Conservation (phyloP, 2,888 invertebrate species). For the Emmelina monodactyla region DNA sequence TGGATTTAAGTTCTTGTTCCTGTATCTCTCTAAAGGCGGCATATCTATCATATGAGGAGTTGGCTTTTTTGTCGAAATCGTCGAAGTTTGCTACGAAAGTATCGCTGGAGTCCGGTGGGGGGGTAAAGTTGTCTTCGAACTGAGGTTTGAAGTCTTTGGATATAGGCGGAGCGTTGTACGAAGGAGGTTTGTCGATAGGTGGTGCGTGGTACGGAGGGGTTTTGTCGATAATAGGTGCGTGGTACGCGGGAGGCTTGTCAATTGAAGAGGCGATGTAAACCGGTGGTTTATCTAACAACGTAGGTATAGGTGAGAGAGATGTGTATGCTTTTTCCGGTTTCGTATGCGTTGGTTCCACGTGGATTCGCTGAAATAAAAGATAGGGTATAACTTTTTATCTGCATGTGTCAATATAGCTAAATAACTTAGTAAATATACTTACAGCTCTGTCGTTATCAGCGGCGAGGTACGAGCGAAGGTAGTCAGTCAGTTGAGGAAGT, state of each 20-base stretch:
- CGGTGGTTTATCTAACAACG: slow-evolving; percentile 16
- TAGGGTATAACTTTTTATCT: no score
- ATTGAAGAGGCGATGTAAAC: no score
- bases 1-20: slow-evolving; percentile 72
- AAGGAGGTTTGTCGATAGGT: slow-evolving; percentile 19
- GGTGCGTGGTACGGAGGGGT: slow-evolving; percentile 11
- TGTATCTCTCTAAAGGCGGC: slow-evolving; percentile 89
- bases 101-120: slow-evolving; percentile 34
- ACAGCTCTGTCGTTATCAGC: slow-evolving; percentile 50
- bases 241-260: slow-evolving; percentile 3
- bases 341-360: slow-evolving; percentile 30
- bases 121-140: slow-evolving; percentile 72
- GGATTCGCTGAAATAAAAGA: slow-evolving; percentile 36
- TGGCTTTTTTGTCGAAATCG: slow-evolving; percentile 63
- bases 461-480: slow-evolving; percentile 68
- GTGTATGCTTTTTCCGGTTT: slow-evolving; percentile 33
- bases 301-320: slow-evolving; percentile 18
- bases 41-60: slow-evolving; percentile 78
- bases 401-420: no score
- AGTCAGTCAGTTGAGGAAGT: slow-evolving; percentile 83
- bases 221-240: slow-evolving; percentile 5
- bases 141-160: slow-evolving; percentile 53
- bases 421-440: slow-evolving; percentile 16
- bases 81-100: slow-evolving; percentile 75
- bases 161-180: slow-evolving; percentile 19